phyloP scores from a whole-genome alignment of 2,113 vertebrate species.

The Capreolus pygargus region DNA sequence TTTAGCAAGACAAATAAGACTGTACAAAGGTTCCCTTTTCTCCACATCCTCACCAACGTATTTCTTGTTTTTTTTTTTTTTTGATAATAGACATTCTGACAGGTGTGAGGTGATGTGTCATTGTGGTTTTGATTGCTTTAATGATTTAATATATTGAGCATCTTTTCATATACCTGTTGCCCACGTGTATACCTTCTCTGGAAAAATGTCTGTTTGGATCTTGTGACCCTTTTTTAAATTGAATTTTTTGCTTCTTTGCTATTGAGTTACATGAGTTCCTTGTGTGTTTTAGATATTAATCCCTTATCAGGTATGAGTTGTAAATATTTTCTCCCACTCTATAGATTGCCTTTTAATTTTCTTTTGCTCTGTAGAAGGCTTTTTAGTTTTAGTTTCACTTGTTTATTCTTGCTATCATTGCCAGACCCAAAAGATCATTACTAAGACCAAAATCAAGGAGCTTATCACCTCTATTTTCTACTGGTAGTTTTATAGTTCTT shows the following conservation, averaged over 20 bases:
- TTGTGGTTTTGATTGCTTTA: not conserved
- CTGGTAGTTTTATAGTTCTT: not conserved
- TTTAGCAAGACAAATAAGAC: not conserved
- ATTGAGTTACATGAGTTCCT: not conserved
- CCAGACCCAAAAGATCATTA: not conserved
- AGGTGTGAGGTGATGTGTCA: not conserved
- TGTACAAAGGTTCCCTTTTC: not conserved
- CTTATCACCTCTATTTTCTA: not conserved
- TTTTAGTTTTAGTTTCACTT: not conserved
- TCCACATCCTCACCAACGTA: not conserved
- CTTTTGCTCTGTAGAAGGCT: not conserved
- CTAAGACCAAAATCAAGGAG: not conserved
- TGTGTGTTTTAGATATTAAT: not conserved
- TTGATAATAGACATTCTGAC: not conserved
- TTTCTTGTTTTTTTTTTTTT: not conserved
- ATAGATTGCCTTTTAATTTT: not conserved
- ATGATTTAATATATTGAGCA: not conserved
- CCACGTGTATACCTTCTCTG: not conserved
- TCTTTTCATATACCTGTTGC: not conserved
- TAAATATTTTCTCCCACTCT: not conserved
- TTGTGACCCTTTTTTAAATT: not conserved
- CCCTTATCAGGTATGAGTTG: not conserved
- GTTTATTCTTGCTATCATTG: not conserved
- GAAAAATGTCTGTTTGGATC: not conserved
- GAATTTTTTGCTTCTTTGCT: not conserved